A percentile compares a stretch with the other conserved stretches of the same genome.
These are phyloP conservation scores for Chrysochloris asiatica DNA, from an alignment of 2,113 vertebrate species.

Conservation along the genomic window DNA sequence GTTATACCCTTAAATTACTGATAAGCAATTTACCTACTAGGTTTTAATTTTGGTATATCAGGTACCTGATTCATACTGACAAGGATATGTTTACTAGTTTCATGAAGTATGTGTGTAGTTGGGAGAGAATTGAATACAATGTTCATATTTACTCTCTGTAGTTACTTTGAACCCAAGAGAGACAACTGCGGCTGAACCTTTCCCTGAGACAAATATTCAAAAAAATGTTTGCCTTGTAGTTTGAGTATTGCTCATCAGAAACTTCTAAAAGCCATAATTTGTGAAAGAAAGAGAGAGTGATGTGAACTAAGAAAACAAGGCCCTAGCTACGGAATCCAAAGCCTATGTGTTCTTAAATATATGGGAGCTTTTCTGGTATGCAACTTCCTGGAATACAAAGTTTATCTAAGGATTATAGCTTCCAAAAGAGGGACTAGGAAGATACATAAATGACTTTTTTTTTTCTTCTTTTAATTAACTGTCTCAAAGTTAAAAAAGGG, in stretches of 20 bases:
- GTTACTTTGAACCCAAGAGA: slow-evolving; percentile 50
- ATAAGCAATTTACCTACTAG: slow-evolving; percentile 46
- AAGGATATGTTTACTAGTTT: slow-evolving; percentile 59
- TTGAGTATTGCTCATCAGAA: not conserved
- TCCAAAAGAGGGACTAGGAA: not conserved
- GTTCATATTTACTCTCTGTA: slow-evolving; percentile 52
- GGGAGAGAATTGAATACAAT: slow-evolving; percentile 69
- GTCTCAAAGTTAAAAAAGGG: not conserved
- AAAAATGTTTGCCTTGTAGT: slow-evolving; percentile 19
- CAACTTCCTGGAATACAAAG: not conserved
- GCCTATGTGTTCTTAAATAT: not conserved
- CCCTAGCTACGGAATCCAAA: not conserved
- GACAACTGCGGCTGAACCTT: slow-evolving; percentile 60
- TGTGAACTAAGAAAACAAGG: not conserved
- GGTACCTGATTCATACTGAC: slow-evolving; percentile 9
- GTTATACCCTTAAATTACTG: not conserved
- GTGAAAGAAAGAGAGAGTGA: not conserved
- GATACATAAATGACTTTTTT: not conserved
- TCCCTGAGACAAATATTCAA: not conserved
- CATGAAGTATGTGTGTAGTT: slow-evolving; percentile 76
- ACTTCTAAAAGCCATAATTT: slow-evolving; percentile 2
- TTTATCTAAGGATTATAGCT: not conserved
- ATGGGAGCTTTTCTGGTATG: not conserved
- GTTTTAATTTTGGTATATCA: slow-evolving; percentile 37
- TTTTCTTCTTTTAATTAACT: slow-evolving; percentile 17